Conservation (phyloP, 2,888 invertebrate genomes). For the Nasonovia ribisnigri region DNA sequence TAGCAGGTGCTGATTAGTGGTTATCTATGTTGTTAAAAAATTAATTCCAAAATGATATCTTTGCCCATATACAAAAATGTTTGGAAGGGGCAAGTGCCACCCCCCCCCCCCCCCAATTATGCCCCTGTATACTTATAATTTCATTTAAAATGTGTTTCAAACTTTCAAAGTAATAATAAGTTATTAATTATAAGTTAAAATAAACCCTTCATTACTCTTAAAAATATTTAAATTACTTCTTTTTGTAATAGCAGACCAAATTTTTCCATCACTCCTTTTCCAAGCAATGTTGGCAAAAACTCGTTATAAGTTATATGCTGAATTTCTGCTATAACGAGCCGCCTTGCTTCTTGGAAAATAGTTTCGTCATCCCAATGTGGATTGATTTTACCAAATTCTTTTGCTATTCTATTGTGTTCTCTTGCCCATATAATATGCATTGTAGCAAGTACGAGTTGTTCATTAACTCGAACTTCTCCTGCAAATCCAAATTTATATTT, state of each 20-base stretch:
- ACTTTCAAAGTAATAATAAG: not conserved
- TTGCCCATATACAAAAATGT: no score
- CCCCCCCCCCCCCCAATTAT: no score
- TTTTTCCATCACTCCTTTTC: conserved; percentile 92
- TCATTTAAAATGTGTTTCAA: not conserved
- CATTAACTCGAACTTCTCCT: conserved; percentile 91
- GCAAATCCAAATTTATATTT: conserved; percentile 5
- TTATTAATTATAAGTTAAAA: not conserved
- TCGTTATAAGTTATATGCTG: conserved; percentile 93
- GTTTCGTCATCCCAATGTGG: conserved; percentile 96
- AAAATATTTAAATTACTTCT: conserved; percentile 71
- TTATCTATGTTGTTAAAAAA: no score
- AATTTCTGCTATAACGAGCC: conserved; percentile 87
- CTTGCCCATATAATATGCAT: conserved; percentile 93
- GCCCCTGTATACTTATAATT: not conserved
- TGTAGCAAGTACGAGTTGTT: conserved; percentile 88
- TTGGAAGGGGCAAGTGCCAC: no score
- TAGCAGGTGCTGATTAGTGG: no score
- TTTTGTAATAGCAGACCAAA: conserved; percentile 87
- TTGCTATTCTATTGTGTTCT: conserved; percentile 90
- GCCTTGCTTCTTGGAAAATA: conserved; percentile 86
- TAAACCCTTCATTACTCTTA: not conserved
- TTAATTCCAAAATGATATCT: no score
- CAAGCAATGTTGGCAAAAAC: conserved; percentile 89
- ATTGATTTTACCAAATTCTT: conserved; percentile 82